Evolutionary conservation across 92 coral and sea anemone species (phyloP).

Genomic region (Umimayanthus kanabou): DNA sequence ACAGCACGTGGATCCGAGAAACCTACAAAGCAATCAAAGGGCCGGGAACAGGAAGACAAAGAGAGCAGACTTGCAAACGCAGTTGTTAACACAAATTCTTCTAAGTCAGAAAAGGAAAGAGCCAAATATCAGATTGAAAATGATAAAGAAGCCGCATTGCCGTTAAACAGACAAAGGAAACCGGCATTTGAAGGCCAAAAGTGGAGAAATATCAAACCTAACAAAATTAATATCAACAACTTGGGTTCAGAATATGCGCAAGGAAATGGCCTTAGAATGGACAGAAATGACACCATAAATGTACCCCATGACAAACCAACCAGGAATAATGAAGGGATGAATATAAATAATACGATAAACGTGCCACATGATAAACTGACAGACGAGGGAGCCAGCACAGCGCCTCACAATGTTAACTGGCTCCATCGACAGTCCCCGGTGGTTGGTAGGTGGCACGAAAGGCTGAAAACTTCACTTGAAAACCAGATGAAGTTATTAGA

Average conservation of each 20-base stretch:
- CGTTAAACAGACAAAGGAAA: neutral
- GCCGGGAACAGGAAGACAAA: neutral
- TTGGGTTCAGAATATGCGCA: neutral
- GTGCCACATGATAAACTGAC: conserved; percentile 17
- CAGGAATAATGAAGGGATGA: neutral
- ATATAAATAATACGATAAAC: conserved; percentile 4
- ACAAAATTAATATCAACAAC: neutral
- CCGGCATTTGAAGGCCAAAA: neutral
- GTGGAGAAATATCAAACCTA: neutral
- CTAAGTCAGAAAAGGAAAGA: neutral
- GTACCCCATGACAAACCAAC: conserved; percentile 26
- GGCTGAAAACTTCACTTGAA: neutral
- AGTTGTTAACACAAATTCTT: neutral
- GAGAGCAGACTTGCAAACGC: neutral
- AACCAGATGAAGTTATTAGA: neutral
- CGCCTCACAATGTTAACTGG: neutral
- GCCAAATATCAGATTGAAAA: neutral
- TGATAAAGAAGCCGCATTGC: neutral
- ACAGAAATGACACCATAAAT: conserved; percentile 16
- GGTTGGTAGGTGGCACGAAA: neutral
- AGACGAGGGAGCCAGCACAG: neutral
- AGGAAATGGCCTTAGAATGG: neutral
- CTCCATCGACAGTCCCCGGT: neutral
- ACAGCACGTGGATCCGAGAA: neutral
- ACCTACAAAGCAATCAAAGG: neutral